Percentiles rank a stretch among this genome's conserved stretches.
phyloP scores from a whole-genome alignment of 2,113 vertebrate species.

The Tringa solitaria region DNA sequence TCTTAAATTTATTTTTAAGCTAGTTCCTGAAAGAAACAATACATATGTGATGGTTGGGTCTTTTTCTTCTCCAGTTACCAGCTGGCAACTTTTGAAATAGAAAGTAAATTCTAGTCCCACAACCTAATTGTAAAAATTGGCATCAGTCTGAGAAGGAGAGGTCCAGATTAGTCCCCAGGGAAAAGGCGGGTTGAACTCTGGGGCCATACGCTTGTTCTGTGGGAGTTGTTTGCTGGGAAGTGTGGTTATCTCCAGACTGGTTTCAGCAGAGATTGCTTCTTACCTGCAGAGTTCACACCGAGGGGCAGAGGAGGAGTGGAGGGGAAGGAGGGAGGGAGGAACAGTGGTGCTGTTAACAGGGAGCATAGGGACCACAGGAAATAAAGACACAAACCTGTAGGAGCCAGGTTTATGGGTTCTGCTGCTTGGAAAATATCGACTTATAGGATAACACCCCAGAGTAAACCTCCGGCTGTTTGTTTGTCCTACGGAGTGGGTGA shows the following conservation, averaged over 20 bases:
- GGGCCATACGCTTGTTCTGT: accelerated
- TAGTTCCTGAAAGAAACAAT: not conserved
- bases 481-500: not conserved
- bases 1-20: not conserved
- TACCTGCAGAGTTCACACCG: not conserved
- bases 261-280: not conserved
- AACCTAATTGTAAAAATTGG: not conserved
- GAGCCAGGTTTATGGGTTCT: not conserved
- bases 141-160: not conserved
- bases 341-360: not conserved
- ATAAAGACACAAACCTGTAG: not conserved
- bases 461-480: not conserved
- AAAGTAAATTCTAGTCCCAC: not conserved
- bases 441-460: not conserved
- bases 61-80: not conserved
- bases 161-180: not conserved
- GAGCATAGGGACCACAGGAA: not conserved
- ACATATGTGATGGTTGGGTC: not conserved
- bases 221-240: not conserved
- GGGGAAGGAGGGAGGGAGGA: not conserved
- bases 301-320: not conserved
- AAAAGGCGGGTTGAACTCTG: not conserved
- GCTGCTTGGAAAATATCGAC: not conserved
- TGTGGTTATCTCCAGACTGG: not conserved
- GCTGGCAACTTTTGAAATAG: not conserved